Evolutionary conservation across 2,113 vertebrate genomes (phyloP).

Genomic region (Podocnemis expansa): DNA sequence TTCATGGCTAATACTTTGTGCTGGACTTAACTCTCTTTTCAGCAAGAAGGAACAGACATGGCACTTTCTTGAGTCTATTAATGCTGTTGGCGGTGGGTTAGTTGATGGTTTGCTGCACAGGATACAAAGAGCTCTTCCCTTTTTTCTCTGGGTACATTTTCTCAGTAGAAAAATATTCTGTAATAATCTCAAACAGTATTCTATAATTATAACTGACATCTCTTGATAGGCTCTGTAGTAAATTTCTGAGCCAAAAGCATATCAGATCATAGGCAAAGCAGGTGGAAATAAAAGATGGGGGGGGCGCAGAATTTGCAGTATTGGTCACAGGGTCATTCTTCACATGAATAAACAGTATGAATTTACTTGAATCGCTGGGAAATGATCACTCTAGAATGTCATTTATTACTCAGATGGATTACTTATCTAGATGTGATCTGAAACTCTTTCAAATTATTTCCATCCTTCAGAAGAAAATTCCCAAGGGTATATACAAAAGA

Average conservation of each 20-base stretch:
- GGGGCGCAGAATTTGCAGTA: not conserved
- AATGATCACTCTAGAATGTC: not conserved
- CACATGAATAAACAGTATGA: not conserved
- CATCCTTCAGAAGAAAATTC: conserved; percentile 56
- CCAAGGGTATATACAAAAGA: conserved; percentile 58
- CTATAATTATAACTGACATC: not conserved
- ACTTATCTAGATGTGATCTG: conserved; percentile 58
- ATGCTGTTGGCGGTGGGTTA: not conserved
- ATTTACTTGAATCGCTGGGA: conserved; percentile 25
- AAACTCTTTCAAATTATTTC: conserved; percentile 57
- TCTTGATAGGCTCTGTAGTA: not conserved
- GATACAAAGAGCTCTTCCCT: not conserved
- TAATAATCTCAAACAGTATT: not conserved
- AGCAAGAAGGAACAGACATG: not conserved
- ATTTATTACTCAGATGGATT: conserved; percentile 57
- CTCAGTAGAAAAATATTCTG: not conserved
- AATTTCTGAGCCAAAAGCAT: not conserved
- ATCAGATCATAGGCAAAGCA: not conserved
- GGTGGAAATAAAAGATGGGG: conserved; percentile 29
- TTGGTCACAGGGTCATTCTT: not conserved
- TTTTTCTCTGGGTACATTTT: not conserved
- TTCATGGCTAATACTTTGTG: not conserved
- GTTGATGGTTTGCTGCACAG: not conserved
- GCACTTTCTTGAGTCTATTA: not conserved
- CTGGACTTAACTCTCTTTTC: not conserved